Conservation (phyloP, 2,797 vertebrate genomes). For the Heteromormyrus szaboi region DNA sequence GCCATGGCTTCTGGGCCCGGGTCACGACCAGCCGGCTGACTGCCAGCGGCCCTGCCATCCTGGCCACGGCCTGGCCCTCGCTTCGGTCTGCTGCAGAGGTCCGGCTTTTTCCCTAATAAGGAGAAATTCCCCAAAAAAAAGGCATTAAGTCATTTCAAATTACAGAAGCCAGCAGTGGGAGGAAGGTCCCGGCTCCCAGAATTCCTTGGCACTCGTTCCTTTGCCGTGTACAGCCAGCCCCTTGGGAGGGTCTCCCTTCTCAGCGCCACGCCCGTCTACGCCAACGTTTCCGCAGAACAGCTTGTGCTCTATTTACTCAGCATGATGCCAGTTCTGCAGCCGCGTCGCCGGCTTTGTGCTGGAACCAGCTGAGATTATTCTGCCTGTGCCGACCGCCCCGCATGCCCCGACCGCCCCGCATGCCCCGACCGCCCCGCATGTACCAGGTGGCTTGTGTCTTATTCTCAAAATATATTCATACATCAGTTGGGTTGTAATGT, state of each 20-base stretch:
- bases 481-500: not conserved
- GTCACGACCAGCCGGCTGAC: conserved; percentile 14
- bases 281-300: not conserved
- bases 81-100: not conserved
- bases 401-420: too few species aligned
- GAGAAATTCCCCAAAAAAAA: not conserved
- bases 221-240: not conserved
- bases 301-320: not conserved
- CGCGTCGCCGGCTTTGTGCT: not conserved
- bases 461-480: not conserved
- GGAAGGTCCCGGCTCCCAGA: not conserved
- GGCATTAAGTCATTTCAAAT: not conserved
- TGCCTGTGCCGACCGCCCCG: not conserved
- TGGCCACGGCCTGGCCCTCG: not conserved
- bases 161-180: not conserved
- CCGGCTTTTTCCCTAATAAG: not conserved
- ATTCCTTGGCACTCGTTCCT: not conserved
- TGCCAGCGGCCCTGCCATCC: not conserved
- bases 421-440: not conserved
- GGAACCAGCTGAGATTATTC: not conserved
- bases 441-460: not conserved
- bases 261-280: not conserved
- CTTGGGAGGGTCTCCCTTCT: not conserved
- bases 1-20: not conserved
- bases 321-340: too few species aligned